These are phyloP conservation scores for Drosophila rellima DNA, from an alignment of 2,888 invertebrate species.

Conservation along the genomic window DNA sequence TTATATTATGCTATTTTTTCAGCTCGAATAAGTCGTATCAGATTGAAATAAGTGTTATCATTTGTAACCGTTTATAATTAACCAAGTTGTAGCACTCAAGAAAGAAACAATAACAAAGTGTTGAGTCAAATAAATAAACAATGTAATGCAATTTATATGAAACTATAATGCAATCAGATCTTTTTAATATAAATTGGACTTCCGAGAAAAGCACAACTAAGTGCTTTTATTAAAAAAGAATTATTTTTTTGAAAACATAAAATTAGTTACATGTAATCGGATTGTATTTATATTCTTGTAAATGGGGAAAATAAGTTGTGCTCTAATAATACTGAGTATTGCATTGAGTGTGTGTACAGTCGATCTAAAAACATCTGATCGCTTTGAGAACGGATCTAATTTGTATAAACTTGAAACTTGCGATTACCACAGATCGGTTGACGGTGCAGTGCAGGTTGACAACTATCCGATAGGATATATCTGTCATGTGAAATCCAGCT, in stretches of 20 bases:
- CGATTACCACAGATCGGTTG: constrained; percentile 7
- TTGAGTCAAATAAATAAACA: not conserved
- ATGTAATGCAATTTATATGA: not conserved
- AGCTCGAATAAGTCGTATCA: not conserved
- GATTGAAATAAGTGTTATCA: not conserved
- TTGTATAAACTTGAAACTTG: constrained; percentile 47
- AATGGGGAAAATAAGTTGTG: not conserved
- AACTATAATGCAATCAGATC: not conserved
- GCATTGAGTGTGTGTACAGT: constrained; percentile 42
- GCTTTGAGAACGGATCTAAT: constrained; percentile 55
- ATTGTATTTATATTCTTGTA: not conserved
- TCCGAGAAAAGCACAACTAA: not conserved
- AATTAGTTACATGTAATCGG: not conserved
- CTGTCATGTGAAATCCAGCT: constrained; percentile 73
- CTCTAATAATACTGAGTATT: not conserved
- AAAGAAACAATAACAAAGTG: not conserved
- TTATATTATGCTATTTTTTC: no score
- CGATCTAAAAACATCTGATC: constrained; percentile 40
- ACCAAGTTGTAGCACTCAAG: not conserved
- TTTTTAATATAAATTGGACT: constrained; percentile 1
- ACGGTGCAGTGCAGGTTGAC: rapidly evolving
- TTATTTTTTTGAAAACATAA: not conserved
- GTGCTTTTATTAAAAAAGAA: not conserved
- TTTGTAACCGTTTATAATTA: not conserved
- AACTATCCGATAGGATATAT: constrained; percentile 64